These are phyloP conservation scores for Charina bottae DNA, from an alignment of 2,113 vertebrate species.

Conservation along the genomic window DNA sequence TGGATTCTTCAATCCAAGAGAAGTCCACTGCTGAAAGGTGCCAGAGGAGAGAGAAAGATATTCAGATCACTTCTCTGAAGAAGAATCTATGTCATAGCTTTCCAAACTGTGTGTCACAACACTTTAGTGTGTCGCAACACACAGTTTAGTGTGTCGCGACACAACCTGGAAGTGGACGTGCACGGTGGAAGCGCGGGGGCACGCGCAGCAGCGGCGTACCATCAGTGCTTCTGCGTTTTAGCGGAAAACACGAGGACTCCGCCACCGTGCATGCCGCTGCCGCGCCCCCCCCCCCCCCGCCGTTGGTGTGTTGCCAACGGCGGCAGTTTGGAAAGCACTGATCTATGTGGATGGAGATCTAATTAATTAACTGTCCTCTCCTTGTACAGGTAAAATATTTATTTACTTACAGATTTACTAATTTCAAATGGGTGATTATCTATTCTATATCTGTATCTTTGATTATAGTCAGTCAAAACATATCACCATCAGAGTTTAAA, in stretches of 20 bases:
- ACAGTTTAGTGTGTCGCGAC: no score
- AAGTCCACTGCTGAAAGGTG: slow-evolving; percentile 57
- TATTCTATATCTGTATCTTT: slow-evolving; percentile 47
- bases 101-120: no score
- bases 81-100: not conserved
- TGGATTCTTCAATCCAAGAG: slow-evolving; percentile 55
- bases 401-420: slow-evolving; percentile 26
- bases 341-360: slow-evolving; percentile 3
- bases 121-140: no score
- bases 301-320: no score
- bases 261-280: no score
- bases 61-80: slow-evolving; percentile 37
- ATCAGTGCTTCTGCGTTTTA: no score
- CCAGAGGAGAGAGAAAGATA: slow-evolving; percentile 40
- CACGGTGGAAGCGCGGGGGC: no score
- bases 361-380: slow-evolving; percentile 8
- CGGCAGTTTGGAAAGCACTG: no score
- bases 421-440: slow-evolving; percentile 20
- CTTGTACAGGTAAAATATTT: slow-evolving; percentile 56
- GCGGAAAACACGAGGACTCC: no score
- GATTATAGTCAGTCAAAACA: slow-evolving; percentile 14
- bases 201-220: no score
- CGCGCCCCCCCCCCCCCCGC: no score
- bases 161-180: no score
- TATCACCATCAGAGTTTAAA: slow-evolving; percentile 37